A percentile compares a stretch with the other conserved stretches of the same genome.
Evolutionary conservation across 53 echinoderm and acorn worm genomes (phyloP).

Genomic region (Luidia sarsii): DNA sequence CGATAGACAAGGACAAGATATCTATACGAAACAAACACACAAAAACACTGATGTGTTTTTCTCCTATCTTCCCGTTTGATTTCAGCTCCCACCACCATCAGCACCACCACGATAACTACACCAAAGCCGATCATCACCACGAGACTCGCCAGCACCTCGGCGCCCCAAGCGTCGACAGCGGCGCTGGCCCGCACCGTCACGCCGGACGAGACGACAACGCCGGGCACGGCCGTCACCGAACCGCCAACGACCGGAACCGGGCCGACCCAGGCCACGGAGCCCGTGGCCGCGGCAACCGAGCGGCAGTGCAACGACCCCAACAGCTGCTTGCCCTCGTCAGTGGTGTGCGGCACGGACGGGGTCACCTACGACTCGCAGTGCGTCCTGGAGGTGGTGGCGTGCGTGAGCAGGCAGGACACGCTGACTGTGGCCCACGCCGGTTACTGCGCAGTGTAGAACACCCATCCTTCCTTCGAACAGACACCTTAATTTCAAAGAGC

Average conservation of each 20-base stretch:
- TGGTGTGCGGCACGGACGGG: conserved; percentile 23
- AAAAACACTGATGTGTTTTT: too few relatives aligned
- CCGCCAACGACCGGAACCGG: too few relatives aligned
- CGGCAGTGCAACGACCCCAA: not conserved
- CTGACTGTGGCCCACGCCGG: conserved; percentile 22
- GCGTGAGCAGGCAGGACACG: not conserved
- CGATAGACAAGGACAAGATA: too few relatives aligned
- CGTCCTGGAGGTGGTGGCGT: conserved; percentile 19
- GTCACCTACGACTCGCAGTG: conserved; percentile 8
- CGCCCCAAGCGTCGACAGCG: not conserved
- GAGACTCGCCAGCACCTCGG: too few relatives aligned
- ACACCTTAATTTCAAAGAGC: too few relatives aligned
- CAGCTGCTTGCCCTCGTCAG: conserved; percentile 6
- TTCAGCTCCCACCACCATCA: too few relatives aligned
- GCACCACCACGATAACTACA: too few relatives aligned
- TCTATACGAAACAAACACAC: too few relatives aligned
- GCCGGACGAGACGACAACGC: not conserved
- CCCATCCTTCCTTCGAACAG: not conserved
- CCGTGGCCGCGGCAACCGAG: not conserved
- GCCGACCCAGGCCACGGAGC: not conserved
- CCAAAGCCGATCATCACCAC: too few relatives aligned
- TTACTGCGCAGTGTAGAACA: not conserved
- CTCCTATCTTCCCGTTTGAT: not conserved
- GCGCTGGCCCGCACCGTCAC: not conserved
- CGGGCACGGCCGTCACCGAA: too few relatives aligned